phyloP scores from a whole-genome alignment of 1,140 invertebrate genomes.

The Bathynomus jamesi region DNA sequence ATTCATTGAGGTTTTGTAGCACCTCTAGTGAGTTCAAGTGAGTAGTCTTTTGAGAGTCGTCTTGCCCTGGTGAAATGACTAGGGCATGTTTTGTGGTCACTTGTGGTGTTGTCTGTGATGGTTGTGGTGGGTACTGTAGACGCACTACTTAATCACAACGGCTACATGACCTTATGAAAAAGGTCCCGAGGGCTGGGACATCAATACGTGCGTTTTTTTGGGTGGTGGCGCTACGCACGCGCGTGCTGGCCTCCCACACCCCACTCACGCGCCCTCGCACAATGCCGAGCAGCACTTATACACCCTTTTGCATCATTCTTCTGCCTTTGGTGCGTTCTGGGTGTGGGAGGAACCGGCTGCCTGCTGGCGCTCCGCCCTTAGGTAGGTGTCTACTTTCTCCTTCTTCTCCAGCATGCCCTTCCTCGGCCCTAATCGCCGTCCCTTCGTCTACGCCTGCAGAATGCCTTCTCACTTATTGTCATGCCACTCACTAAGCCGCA shows the following conservation, averaged over 20 bases:
- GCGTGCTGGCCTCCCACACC: not conserved
- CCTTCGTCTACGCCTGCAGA: not conserved
- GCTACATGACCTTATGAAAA: not conserved
- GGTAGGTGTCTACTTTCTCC: not conserved
- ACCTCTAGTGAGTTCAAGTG: too few species aligned
- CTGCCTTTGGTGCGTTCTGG: not conserved
- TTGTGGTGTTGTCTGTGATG: too few species aligned
- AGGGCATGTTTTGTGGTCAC: too few species aligned
- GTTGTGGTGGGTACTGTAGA: too few species aligned
- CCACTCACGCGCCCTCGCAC: not conserved
- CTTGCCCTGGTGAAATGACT: too few species aligned
- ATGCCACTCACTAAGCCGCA: not conserved
- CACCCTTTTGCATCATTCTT: not conserved
- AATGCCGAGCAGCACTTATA: not conserved
- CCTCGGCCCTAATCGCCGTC: not conserved
- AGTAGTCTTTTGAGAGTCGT: too few species aligned
- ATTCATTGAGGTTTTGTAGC: too few species aligned
- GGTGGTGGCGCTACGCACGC: not conserved
- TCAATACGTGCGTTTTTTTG: not conserved
- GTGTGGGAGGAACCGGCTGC: not conserved
- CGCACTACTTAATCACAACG: too few species aligned
- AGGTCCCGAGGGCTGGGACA: not conserved
- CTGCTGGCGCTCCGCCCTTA: not conserved
- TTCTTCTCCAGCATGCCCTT: not conserved
- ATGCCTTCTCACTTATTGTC: not conserved